Evolutionary conservation across 2,888 invertebrate genomes (phyloP), one percentile per base, ranked within the genome.

Genomic region (Thymelicus acteon): DNA sequence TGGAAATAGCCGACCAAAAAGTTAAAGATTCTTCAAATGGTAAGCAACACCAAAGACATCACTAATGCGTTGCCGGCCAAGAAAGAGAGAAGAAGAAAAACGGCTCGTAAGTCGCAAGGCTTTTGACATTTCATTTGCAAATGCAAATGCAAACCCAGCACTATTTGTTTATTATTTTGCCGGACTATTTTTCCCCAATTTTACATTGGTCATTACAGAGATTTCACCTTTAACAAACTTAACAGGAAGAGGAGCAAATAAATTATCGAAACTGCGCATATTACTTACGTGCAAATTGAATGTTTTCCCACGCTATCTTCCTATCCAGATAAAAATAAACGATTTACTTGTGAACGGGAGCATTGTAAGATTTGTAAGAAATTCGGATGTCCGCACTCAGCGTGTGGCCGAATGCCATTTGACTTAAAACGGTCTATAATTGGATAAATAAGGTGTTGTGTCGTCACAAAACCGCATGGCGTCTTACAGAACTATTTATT

Each of bases 291-390:
- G 19, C 80, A 87, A 86, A 88, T 85, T 83, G 83, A 79, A 68
- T 48, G 74, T 7, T 74, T 90, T 91, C 90, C 85, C 91, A 91
- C 90, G 89, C 77, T 64, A 19, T 57, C 6, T 0, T 60, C n/a
- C 19, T 44, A 47, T 1, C 31, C 15, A 6, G 44, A 52, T 52
- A 44, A 47, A 54, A n/a, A 39, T 44, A 58, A 57, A 61, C 44
- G 57, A 54, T 47, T 69, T 57, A 57, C 57, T 19, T 10, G n/a
- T 24, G 31, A 54, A 57, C 6, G 13, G 57, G 31, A 31, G 57
- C 19, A 31, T 62, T 15, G 47, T 63, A 37, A 48, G 15, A 37
- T 60, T 62, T 62, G 72, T 72, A 71, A 67, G 48, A 73, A 76
- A 80, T 78, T 85, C 86, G 89, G 87, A 88, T 73, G 85, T 85